A percentile compares a stretch with the other conserved stretches of the same genome.
Conservation (phyloP, 2,888 invertebrate species). For the Tipula helvola region DNA sequence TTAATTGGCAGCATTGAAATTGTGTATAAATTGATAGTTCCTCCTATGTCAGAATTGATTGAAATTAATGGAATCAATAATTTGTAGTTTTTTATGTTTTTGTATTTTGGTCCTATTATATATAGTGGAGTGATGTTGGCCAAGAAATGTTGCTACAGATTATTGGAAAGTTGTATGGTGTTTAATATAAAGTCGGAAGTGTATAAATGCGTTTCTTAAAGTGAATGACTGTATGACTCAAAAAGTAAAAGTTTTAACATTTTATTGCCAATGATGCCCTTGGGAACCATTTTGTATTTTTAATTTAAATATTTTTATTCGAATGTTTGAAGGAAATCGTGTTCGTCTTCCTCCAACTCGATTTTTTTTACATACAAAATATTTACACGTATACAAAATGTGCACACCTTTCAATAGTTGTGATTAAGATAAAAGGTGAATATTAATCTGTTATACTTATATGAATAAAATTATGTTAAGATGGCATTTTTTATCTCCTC, state of each 20-base stretch:
- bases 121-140: not conserved
- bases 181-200: not conserved
- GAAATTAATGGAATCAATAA: not conserved
- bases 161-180: not conserved
- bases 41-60: not conserved
- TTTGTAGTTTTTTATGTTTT: too few relatives aligned
- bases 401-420: not conserved
- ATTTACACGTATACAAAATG: not conserved
- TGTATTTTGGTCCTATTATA: not conserved
- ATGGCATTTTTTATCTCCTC: not conserved
- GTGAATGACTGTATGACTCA: not conserved
- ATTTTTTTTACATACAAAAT: not conserved
- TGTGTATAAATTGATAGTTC: not conserved
- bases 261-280: not conserved
- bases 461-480: not conserved
- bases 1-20: not conserved
- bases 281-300: too few relatives aligned
- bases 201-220: not conserved
- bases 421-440: not conserved
- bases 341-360: not conserved
- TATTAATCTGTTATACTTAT: not conserved
- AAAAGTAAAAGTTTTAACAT: not conserved
- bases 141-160: not conserved
- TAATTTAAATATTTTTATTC: too few relatives aligned
- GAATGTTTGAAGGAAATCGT: not conserved